Evolutionary conservation across 2,888 invertebrate species (phyloP).

Genomic region (Morpho achilles): DNA sequence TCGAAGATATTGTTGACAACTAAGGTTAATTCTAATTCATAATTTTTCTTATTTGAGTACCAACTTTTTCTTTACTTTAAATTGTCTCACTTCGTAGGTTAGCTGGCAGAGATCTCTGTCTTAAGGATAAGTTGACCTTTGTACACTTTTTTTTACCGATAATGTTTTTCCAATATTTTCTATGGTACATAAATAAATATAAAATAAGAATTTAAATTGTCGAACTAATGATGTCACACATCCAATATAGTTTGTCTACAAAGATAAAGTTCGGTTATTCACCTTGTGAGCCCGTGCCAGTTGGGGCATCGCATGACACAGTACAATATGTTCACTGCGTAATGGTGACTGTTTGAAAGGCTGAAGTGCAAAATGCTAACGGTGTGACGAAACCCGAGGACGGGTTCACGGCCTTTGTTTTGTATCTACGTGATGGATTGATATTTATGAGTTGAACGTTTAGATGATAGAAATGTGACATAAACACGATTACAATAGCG

Average conservation of each 20-base stretch:
- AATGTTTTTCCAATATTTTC: too few species aligned
- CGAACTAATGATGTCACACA: conserved; percentile 66
- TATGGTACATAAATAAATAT: too few species aligned
- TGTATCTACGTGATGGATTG: conserved; percentile 36
- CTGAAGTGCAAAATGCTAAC: conserved; percentile 51
- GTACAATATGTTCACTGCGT: conserved; percentile 48
- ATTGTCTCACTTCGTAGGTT: too few species aligned
- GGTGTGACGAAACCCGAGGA: conserved; percentile 13
- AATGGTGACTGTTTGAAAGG: conserved; percentile 53
- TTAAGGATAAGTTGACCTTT: too few species aligned
- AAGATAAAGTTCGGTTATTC: conserved; percentile 68
- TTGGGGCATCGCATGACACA: conserved; percentile 52
- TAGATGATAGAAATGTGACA: conserved; percentile 28
- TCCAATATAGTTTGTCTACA: conserved; percentile 61
- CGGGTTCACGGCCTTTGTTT: conserved; percentile 45
- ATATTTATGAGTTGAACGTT: conserved; percentile 41
- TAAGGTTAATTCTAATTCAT: too few species aligned
- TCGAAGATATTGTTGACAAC: too few species aligned
- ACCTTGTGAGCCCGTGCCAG: conserved; percentile 51
- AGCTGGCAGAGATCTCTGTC: too few species aligned
- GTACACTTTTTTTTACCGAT: too few species aligned
- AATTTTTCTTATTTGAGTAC: too few species aligned
- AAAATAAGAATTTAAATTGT: conserved; percentile 30
- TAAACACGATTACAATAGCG: conserved; percentile 6
- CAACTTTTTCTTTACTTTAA: too few species aligned